Evolutionary conservation across 2,888 invertebrate species (phyloP).

Genomic region (Dicycla oo): DNA sequence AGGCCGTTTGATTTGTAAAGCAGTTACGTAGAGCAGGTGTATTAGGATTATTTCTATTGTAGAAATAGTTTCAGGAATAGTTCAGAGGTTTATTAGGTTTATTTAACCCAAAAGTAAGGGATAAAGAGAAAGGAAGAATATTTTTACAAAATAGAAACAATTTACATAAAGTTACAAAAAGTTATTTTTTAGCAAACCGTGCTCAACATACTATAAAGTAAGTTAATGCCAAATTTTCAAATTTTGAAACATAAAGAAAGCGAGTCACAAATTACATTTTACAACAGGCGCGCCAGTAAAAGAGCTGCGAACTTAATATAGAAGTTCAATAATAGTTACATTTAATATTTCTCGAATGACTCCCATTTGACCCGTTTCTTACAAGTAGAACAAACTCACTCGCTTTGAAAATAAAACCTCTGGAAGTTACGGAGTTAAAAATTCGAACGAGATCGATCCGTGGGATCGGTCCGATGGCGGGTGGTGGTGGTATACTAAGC

Average conservation of each 20-base stretch:
- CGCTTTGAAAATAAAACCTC: slow-evolving; percentile 60
- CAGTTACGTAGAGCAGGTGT: slow-evolving; percentile 38
- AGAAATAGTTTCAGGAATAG: slow-evolving; percentile 19
- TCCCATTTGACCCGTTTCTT: slow-evolving; percentile 64
- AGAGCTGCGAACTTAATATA: slow-evolving; percentile 60
- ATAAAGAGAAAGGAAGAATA: background rate
- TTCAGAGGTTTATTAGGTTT: slow-evolving; percentile 11
- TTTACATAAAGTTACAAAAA: slow-evolving; percentile 21
- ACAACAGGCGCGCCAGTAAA: slow-evolving; percentile 52
- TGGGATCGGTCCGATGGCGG: slow-evolving; percentile 20
- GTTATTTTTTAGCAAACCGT: slow-evolving; percentile 10
- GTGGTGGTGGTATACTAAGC: slow-evolving; percentile 53
- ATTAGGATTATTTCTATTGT: slow-evolving; percentile 51
- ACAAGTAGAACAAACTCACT: slow-evolving; percentile 63
- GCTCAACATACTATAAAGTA: background rate
- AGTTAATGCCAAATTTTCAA: slow-evolving; percentile 42
- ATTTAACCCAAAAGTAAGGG: background rate
- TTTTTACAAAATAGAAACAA: background rate
- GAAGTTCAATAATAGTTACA: slow-evolving; percentile 66
- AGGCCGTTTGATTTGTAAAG: slow-evolving; percentile 57
- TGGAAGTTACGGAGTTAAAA: slow-evolving; percentile 55
- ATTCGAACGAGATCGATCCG: slow-evolving; percentile 47
- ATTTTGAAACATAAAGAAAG: slow-evolving; percentile 48
- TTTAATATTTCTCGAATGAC: slow-evolving; percentile 65
- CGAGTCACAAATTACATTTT: slow-evolving; percentile 60